Evolutionary conservation across 2,888 invertebrate species (phyloP).

Genomic region (Augiades crinisus): DNA sequence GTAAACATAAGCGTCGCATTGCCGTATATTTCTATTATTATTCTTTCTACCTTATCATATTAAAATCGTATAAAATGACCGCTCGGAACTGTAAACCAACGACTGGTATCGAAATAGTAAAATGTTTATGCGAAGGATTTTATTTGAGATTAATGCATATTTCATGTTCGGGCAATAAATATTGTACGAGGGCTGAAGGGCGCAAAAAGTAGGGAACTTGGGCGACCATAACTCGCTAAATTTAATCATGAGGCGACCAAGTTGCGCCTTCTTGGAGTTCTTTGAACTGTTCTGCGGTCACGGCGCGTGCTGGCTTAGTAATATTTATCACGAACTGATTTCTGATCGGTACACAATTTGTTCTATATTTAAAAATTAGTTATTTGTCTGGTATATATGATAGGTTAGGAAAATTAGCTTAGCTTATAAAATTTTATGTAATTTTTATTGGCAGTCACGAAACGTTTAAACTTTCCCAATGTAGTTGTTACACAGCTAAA

Average conservation of each 20-base stretch:
- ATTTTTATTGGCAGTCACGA: too few species aligned
- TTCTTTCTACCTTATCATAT: constrained; percentile 2
- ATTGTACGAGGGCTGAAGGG: constrained; percentile 48
- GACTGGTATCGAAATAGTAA: constrained; percentile 32
- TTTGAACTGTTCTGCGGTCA: constrained; percentile 27
- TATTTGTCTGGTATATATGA: too few species aligned
- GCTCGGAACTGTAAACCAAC: constrained; percentile 23
- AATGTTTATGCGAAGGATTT: constrained; percentile 50
- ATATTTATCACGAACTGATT: too few species aligned
- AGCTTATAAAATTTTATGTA: too few species aligned
- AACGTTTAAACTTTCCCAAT: too few species aligned
- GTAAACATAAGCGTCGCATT: too few species aligned
- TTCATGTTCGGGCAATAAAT: constrained; percentile 61
- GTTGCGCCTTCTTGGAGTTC: constrained; percentile 43
- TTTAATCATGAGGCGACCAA: constrained; percentile 59
- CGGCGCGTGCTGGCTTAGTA: too few species aligned
- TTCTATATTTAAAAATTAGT: too few species aligned
- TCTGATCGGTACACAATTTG: too few species aligned
- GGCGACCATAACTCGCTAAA: constrained; percentile 64
- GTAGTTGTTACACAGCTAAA: too few species aligned
- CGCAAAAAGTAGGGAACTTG: constrained; percentile 55
- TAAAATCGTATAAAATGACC: constrained; percentile 14
- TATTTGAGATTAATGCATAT: constrained; percentile 57
- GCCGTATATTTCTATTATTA: not conserved
- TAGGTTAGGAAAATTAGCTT: too few species aligned